Percentiles rank a stretch among this genome's conserved stretches.
These are phyloP conservation scores for Vanessa atalanta DNA, from an alignment of 1,140 invertebrate genomes.

Conservation along the genomic window DNA sequence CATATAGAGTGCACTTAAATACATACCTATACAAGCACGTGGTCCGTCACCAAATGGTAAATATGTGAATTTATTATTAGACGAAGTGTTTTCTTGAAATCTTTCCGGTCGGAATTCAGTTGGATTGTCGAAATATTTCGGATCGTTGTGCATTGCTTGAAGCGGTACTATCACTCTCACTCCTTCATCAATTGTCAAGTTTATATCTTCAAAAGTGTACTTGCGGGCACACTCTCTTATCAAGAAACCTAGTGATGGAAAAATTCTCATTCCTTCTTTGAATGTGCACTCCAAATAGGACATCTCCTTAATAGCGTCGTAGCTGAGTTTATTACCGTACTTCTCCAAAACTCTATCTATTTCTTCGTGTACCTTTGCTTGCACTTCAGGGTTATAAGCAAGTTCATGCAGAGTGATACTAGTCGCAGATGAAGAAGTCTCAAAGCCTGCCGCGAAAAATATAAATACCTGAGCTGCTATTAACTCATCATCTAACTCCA, in stretches of 20 bases:
- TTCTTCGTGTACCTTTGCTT: slow-evolving; percentile 32
- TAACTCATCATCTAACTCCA: slow-evolving; percentile 12
- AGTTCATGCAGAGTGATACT: slow-evolving; percentile 26
- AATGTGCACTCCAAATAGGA: slow-evolving; percentile 13
- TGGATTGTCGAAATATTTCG: slow-evolving; percentile 78
- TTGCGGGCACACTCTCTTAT: slow-evolving; percentile 57
- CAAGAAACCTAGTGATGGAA: slow-evolving; percentile 64
- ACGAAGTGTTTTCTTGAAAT: slow-evolving; percentile 66
- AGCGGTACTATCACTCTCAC: slow-evolving; percentile 58
- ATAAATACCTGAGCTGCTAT: slow-evolving; percentile 24
- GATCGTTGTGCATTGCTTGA: slow-evolving; percentile 79
- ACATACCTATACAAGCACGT: slow-evolving; percentile 47
- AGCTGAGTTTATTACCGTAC: slow-evolving; percentile 27
- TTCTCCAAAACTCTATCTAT: slow-evolving; percentile 28
- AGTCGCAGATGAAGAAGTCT: slow-evolving; percentile 28
- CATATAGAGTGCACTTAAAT: not conserved
- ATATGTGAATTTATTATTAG: slow-evolving; percentile 64
- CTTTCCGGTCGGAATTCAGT: slow-evolving; percentile 80
- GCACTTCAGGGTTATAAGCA: slow-evolving; percentile 21
- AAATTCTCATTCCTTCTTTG: slow-evolving; percentile 27
- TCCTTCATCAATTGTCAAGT: slow-evolving; percentile 61
- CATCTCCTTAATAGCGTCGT: slow-evolving; percentile 27
- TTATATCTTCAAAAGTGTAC: slow-evolving; percentile 65
- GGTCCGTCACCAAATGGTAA: slow-evolving; percentile 49
- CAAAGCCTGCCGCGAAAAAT: slow-evolving; percentile 33